phyloP scores from a whole-genome alignment of 1,140 invertebrate genomes.

The Lamellibrachia luymesi region DNA sequence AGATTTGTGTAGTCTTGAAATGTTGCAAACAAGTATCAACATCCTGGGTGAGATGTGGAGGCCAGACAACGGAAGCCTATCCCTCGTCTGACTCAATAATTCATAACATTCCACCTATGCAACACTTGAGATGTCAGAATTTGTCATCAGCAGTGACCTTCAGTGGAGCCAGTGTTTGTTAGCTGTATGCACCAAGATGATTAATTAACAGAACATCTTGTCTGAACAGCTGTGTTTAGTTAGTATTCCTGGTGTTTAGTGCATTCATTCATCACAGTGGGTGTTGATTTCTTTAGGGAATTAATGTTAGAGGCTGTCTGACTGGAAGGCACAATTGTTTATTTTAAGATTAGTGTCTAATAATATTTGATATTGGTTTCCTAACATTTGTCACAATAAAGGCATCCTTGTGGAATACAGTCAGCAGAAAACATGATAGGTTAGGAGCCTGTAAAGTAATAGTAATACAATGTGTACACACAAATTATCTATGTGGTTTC shows the following conservation, averaged over 20 bases:
- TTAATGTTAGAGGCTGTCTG: background rate
- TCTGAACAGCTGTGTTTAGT: too few species aligned
- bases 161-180: background rate
- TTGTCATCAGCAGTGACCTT: background rate
- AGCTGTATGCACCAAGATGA: background rate
- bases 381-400: background rate
- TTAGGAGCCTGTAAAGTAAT: background rate
- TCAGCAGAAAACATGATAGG: background rate
- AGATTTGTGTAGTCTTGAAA: background rate
- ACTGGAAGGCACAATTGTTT: background rate
- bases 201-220: too few species aligned
- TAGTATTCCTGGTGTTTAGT: background rate
- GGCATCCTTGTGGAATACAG: background rate
- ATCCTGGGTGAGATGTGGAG: background rate
- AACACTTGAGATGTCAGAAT: background rate
- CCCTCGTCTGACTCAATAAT: background rate
- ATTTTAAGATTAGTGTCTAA: background rate
- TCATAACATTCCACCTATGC: background rate
- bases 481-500: too few species aligned
- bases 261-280: too few species aligned
- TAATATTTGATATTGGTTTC: background rate
- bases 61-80: background rate
- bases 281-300: background rate
- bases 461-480: too few species aligned
- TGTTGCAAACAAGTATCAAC: background rate